Percentiles rank a stretch among this genome's conserved stretches.
Evolutionary conservation across 1,140 invertebrate species (phyloP).

Genomic region (Ericerus pela): DNA sequence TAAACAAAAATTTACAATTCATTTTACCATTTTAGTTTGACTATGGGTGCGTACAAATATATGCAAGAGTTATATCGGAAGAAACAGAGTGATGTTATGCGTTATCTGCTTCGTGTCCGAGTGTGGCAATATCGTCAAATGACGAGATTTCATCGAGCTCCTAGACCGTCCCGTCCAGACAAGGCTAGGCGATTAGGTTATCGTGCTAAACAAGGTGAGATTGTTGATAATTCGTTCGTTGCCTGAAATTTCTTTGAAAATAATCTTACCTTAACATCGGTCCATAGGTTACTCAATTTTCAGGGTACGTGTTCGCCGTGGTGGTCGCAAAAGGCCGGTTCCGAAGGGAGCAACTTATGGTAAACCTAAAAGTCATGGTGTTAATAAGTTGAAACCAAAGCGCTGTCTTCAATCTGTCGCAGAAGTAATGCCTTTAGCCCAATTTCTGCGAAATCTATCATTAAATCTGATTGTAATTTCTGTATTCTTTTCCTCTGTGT

Average conservation of each 20-base stretch:
- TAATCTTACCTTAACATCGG: background rate
- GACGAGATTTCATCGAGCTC: constrained; percentile 82
- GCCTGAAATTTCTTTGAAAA: too few relatives aligned
- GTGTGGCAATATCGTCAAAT: constrained; percentile 98
- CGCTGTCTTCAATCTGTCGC: constrained; percentile 91
- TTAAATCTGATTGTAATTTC: background rate
- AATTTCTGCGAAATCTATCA: background rate
- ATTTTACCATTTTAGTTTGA: too few relatives aligned
- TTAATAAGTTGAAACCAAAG: constrained; percentile 92
- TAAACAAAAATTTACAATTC: too few relatives aligned
- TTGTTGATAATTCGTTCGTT: background rate
- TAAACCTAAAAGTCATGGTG: constrained; percentile 97
- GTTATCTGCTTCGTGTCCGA: constrained; percentile 81
- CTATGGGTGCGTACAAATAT: constrained; percentile 99
- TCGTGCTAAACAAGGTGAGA: constrained; percentile 93
- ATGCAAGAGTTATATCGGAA: constrained; percentile 98
- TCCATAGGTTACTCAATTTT: constrained; percentile 85
- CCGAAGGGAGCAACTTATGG: constrained; percentile 97
- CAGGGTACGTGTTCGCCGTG: constrained; percentile 91
- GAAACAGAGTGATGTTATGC: constrained; percentile 95
- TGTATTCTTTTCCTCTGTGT: constrained; percentile 25
- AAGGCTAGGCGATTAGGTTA: constrained; percentile 95
- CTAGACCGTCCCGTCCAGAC: constrained; percentile 91
- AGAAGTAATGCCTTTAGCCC: constrained; percentile 50
- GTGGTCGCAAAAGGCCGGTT: constrained; percentile 94